phyloP scores from a whole-genome alignment of 2,113 vertebrate species.

The Labeo rohita region DNA sequence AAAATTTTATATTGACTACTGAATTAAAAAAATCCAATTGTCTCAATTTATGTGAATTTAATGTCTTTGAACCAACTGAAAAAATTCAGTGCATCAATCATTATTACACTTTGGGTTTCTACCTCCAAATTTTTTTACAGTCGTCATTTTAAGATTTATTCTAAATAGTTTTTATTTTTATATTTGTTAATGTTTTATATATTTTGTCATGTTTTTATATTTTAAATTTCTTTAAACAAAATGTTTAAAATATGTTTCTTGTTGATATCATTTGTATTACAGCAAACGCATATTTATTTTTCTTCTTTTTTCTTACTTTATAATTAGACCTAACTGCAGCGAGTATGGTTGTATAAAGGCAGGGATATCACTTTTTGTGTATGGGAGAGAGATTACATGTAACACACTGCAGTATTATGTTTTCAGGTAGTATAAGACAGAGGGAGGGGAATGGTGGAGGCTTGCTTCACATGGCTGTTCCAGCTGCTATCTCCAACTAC shows the following conservation, averaged over 20 bases:
- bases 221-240: too few species aligned
- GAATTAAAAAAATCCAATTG: too few species aligned
- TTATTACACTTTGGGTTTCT: too few species aligned
- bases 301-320: too few species aligned
- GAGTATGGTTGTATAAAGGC: conserved; percentile 12
- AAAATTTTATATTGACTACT: too few species aligned
- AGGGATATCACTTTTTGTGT: conserved; percentile 22
- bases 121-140: not conserved
- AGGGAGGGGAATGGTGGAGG: conserved; percentile 46
- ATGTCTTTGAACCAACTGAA: too few species aligned
- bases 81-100: too few species aligned
- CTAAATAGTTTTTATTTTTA: not conserved
- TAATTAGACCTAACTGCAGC: not conserved
- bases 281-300: not conserved
- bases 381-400: conserved; percentile 16
- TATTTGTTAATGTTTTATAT: too few species aligned
- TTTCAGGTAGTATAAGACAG: conserved; percentile 42
- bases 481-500: conserved; percentile 64
- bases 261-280: not conserved
- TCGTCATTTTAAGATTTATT: not conserved
- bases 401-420: conserved; percentile 36
- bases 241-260: too few species aligned
- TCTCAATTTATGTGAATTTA: too few species aligned
- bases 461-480: conserved; percentile 72
- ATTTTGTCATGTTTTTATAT: too few species aligned